These are phyloP conservation scores for Bombus confusus DNA, from an alignment of 1,140 invertebrate species.

Conservation along the genomic window DNA sequence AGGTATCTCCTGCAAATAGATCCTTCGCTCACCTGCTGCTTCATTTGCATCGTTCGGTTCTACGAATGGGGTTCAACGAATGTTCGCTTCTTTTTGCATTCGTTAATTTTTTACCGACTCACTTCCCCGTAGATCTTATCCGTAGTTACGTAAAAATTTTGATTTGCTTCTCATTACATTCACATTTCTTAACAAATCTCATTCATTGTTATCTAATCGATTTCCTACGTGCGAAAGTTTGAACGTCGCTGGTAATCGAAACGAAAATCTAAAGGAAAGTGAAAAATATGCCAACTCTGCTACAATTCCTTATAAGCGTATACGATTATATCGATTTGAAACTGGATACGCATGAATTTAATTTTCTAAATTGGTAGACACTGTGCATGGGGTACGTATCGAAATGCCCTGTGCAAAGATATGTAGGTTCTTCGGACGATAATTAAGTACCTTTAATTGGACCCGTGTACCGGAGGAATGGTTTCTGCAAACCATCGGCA, in stretches of 20 bases:
- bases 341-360: too few relatives aligned
- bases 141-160: background rate
- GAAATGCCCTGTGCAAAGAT: background rate
- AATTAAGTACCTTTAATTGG: slow-evolving; percentile 30
- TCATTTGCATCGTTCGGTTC: background rate
- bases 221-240: too few relatives aligned
- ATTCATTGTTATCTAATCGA: background rate
- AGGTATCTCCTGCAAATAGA: slow-evolving; percentile 54
- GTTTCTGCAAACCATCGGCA: slow-evolving; percentile 1
- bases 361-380: too few relatives aligned
- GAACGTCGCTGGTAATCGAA: too few relatives aligned
- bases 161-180: background rate
- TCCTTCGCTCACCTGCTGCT: slow-evolving; percentile 38
- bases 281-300: too few relatives aligned
- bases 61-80: background rate
- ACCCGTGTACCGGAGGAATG: slow-evolving; percentile 5
- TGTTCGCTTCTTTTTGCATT: background rate
- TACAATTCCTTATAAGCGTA: too few relatives aligned
- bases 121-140: background rate
- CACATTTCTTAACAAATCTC: background rate
- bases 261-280: too few relatives aligned
- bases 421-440: background rate
- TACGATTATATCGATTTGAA: too few relatives aligned
- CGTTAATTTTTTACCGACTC: background rate
- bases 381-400: too few relatives aligned